Evolutionary conservation across 2,113 vertebrate species (phyloP).

Genomic region (Cichladusa arquata): DNA sequence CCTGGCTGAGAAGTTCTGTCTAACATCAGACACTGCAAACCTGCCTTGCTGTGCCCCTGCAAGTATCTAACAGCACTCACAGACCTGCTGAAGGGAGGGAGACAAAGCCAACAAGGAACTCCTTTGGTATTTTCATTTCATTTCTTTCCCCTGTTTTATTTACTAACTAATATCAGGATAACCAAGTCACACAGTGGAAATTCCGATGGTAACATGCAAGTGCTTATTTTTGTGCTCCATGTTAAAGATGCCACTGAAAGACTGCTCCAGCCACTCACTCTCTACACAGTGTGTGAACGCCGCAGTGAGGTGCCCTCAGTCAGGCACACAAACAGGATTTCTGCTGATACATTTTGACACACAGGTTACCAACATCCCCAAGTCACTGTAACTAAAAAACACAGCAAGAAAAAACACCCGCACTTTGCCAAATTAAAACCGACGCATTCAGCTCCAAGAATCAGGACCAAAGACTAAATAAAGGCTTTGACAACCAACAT

Average conservation of each 20-base stretch:
- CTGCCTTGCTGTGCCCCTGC: background rate
- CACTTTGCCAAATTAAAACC: slow-evolving; percentile 40
- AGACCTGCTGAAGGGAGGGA: background rate
- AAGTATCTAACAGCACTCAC: background rate
- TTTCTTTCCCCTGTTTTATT: background rate
- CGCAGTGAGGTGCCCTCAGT: background rate
- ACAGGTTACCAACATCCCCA: background rate
- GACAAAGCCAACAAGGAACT: background rate
- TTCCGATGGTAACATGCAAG: background rate
- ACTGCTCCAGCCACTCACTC: background rate
- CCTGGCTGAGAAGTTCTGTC: background rate
- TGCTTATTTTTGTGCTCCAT: background rate
- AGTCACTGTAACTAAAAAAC: background rate
- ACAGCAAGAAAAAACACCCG: background rate
- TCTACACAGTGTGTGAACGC: fast-evolving
- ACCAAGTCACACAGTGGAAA: background rate
- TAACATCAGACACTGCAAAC: background rate
- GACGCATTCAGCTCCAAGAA: background rate
- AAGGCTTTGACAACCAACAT: background rate
- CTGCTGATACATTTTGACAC: background rate
- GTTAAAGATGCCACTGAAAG: background rate
- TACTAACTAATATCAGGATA: background rate
- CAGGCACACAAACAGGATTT: background rate
- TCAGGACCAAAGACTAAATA: background rate
- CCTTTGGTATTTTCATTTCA: background rate